Percentiles rank a stretch among this genome's conserved stretches.
phyloP scores from a whole-genome alignment of 2,888 invertebrate genomes.

The Catocala fraxini region DNA sequence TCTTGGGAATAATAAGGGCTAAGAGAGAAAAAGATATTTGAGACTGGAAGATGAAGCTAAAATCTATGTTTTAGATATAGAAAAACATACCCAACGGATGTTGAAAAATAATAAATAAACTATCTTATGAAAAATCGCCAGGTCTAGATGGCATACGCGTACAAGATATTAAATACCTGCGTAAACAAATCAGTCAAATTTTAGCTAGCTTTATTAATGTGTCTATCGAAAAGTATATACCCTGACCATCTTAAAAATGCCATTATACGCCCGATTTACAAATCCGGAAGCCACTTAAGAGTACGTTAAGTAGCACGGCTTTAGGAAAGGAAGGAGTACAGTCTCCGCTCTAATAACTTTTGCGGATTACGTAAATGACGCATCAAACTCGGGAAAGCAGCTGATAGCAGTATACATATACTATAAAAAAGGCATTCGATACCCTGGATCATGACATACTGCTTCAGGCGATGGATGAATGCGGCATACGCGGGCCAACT shows the following conservation, averaged over 20 bases:
- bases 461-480: background rate
- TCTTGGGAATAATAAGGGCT: too few species aligned
- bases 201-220: conserved; percentile 26
- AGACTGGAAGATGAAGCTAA: too few species aligned
- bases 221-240: conserved; percentile 1
- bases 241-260: too few species aligned
- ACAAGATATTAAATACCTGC: conserved; percentile 20
- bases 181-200: conserved; percentile 12
- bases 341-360: too few species aligned
- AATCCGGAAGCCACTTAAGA: conserved; percentile 14
- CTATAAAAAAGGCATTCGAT: background rate
- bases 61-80: too few species aligned
- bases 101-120: background rate
- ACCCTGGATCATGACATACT: background rate
- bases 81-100: too few species aligned
- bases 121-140: conserved; percentile 4
- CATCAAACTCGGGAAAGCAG: too few species aligned
- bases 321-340: too few species aligned
- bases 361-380: too few species aligned
- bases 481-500: background rate
- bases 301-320: background rate
- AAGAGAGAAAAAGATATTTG: too few species aligned
- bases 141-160: conserved; percentile 16
- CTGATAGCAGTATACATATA: too few species aligned
- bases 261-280: too few species aligned